A percentile compares a stretch with the other conserved stretches of the same genome.
These are phyloP conservation scores for Apocrypta bakeri DNA, from an alignment of 1,140 invertebrate genomes.

Conservation along the genomic window DNA sequence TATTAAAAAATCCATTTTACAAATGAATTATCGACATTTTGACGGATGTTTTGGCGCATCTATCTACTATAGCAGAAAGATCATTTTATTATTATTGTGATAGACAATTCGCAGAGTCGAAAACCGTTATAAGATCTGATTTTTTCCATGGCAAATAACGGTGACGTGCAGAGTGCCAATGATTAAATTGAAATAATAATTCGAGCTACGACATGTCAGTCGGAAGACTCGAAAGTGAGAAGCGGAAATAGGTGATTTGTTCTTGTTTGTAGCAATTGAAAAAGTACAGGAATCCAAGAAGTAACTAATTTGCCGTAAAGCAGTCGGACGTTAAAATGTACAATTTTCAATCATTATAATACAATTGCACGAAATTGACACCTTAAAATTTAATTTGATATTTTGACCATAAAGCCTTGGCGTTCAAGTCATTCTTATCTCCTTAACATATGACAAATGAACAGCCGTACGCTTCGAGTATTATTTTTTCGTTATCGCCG, in stretches of 20 bases:
- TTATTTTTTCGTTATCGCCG: no score
- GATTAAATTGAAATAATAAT: constrained; percentile 54
- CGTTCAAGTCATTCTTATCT: no score
- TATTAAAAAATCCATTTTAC: no score
- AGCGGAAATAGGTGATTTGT: constrained; percentile 54
- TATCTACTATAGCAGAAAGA: no score
- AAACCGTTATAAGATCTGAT: neutral
- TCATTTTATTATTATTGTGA: no score
- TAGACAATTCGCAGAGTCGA: neutral
- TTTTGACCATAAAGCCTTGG: neutral
- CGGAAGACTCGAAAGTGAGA: constrained; percentile 53
- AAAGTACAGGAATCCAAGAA: constrained; percentile 55
- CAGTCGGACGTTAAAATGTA: constrained; percentile 37
- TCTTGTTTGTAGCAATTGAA: constrained; percentile 55
- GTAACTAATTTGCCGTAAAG: constrained; percentile 46
- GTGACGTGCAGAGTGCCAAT: constrained; percentile 42
- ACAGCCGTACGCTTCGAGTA: no score
- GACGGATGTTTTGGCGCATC: no score
- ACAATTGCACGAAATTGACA: constrained; percentile 22
- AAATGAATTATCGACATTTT: no score
- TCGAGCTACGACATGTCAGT: constrained; percentile 45
- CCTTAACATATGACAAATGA: no score
- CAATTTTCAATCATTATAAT: constrained; percentile 45
- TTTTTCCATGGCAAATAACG: constrained; percentile 37
- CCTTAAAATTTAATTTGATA: constrained; percentile 29